These are phyloP conservation scores for Uloborus diversus DNA, from an alignment of 1,140 invertebrate species.

Conservation along the genomic window DNA sequence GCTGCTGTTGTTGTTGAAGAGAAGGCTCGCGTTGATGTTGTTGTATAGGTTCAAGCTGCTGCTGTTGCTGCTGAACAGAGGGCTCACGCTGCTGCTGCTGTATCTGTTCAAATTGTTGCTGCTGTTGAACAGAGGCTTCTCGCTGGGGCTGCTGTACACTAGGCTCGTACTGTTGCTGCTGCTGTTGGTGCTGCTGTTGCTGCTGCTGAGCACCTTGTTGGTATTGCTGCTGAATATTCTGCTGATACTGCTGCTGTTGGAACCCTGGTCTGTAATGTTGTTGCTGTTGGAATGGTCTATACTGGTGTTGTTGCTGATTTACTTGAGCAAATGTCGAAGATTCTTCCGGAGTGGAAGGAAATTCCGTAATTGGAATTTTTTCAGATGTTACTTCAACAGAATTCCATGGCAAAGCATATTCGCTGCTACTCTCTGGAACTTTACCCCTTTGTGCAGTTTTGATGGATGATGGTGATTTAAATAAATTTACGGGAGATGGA, in stretches of 20 bases:
- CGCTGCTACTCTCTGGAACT: constrained; percentile 22
- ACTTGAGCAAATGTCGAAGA: not conserved
- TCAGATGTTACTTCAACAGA: not conserved
- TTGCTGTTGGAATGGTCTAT: not conserved
- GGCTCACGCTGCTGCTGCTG: not conserved
- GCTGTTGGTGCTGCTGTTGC: not conserved
- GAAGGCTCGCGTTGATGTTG: not conserved
- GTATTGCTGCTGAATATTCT: not conserved
- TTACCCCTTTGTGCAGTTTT: constrained; percentile 36
- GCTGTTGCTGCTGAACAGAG: not conserved
- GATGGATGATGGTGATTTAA: constrained; percentile 29
- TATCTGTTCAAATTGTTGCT: not conserved
- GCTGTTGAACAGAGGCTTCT: not conserved
- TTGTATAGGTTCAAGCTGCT: not conserved
- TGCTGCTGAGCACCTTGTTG: not conserved
- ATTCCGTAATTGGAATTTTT: not conserved
- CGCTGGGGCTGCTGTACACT: too few relatives aligned
- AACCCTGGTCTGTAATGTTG: not conserved
- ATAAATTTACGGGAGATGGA: not conserved
- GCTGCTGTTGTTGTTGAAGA: not conserved
- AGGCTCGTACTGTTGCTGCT: not conserved
- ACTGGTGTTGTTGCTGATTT: not conserved
- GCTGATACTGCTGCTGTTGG: not conserved
- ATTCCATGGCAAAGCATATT: constrained; percentile 17
- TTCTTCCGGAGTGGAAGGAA: not conserved